Percentiles rank a stretch among this genome's conserved stretches.
These are phyloP conservation scores for Prunella strophiata DNA, from an alignment of 2,797 vertebrate species.

Conservation along the genomic window DNA sequence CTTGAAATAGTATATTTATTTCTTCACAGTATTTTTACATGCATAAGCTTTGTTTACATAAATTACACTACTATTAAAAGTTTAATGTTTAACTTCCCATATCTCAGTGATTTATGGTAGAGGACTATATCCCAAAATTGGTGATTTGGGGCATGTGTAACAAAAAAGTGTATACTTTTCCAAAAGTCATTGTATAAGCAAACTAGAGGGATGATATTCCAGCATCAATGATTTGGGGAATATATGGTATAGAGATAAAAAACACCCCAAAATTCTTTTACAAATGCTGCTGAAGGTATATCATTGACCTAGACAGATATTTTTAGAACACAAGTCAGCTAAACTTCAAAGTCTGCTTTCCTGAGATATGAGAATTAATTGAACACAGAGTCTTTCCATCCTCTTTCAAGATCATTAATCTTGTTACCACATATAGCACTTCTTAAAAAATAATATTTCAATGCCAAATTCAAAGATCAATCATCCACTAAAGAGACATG, in stretches of 20 bases:
- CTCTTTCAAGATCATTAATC: conserved; percentile 43
- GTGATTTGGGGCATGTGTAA: neutral
- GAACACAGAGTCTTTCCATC: conserved; percentile 36
- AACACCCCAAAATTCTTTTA: neutral
- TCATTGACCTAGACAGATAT: conserved; percentile 11
- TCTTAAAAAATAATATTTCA: conserved; percentile 16
- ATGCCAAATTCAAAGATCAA: conserved; percentile 4
- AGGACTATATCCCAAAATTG: neutral
- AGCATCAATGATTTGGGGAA: neutral
- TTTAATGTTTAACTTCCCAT: neutral
- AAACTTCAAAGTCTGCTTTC: conserved; percentile 54
- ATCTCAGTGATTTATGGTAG: neutral
- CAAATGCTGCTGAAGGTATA: neutral
- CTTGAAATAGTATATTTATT: neutral
- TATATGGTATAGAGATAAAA: neutral
- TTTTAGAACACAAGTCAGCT: conserved; percentile 39
- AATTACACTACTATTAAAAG: neutral
- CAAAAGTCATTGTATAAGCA: neutral
- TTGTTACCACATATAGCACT: conserved; percentile 33
- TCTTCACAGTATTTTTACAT: neutral
- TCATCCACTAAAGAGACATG: neutral
- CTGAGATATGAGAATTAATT: conserved; percentile 17
- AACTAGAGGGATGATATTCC: neutral
- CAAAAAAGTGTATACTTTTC: neutral
- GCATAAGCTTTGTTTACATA: neutral